Conservation (phyloP, 92 coral and sea anemone genomes). For the Epizoanthus rinbou region DNA sequence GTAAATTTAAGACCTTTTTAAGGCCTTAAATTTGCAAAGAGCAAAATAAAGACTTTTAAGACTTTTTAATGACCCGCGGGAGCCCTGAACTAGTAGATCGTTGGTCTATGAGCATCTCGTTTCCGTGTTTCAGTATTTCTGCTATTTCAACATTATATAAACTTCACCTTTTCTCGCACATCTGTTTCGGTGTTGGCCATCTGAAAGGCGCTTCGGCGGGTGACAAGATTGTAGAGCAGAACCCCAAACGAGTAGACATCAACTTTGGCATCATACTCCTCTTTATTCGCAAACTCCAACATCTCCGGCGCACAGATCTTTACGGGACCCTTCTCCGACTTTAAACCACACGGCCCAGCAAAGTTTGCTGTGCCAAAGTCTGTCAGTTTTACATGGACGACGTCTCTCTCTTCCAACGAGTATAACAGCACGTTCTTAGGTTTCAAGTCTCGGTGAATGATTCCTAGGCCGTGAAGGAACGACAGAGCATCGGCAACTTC, state of each 20-base stretch:
- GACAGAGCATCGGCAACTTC: slow-evolving; percentile 70
- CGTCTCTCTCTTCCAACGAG: slow-evolving; percentile 59
- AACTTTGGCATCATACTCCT: slow-evolving; percentile 62
- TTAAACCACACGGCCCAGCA: slow-evolving; percentile 59
- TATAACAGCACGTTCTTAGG: slow-evolving; percentile 67
- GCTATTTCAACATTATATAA: too few relatives aligned
- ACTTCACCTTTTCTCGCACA: slow-evolving; percentile 14
- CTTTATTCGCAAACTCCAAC: slow-evolving; percentile 59
- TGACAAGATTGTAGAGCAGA: slow-evolving; percentile 60
- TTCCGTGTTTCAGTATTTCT: too few relatives aligned
- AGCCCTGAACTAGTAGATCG: too few relatives aligned
- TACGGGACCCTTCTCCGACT: slow-evolving; percentile 54
- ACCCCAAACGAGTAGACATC: slow-evolving; percentile 74
- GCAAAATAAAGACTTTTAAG: too few relatives aligned
- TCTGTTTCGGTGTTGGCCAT: neutral
- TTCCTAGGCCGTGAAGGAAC: slow-evolving; percentile 53
- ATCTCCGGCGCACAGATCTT: slow-evolving; percentile 76
- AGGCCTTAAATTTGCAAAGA: too few relatives aligned
- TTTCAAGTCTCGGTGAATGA: slow-evolving; percentile 72
- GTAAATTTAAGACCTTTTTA: too few relatives aligned
- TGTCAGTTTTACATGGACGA: slow-evolving; percentile 65
- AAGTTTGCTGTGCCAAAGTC: slow-evolving; percentile 82
- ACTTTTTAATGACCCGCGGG: too few relatives aligned
- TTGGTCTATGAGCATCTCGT: too few relatives aligned
- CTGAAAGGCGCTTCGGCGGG: slow-evolving; percentile 57